These are phyloP conservation scores for Heliconius charithonia DNA, from an alignment of 2,888 invertebrate species.

Conservation along the genomic window DNA sequence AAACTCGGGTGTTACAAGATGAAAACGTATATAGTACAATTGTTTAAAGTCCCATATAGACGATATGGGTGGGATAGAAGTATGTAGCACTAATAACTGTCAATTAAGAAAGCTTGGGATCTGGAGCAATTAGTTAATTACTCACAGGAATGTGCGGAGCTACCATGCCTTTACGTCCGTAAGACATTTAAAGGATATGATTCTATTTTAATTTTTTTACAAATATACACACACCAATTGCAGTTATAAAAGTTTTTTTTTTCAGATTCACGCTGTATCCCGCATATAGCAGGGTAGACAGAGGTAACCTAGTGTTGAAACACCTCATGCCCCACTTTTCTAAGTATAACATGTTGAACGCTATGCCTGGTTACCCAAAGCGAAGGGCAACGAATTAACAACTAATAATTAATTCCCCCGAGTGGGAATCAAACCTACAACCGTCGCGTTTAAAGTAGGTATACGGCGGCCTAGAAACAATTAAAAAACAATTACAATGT, in stretches of 20 bases:
- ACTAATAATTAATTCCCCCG: too few relatives aligned
- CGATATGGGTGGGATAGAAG: constrained; percentile 65
- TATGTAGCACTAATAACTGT: constrained; percentile 78
- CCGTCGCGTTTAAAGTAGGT: too few relatives aligned
- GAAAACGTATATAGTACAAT: not conserved
- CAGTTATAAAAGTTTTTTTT: not conserved
- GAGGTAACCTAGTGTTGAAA: too few relatives aligned
- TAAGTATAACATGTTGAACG: too few relatives aligned
- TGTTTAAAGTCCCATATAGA: constrained; percentile 34
- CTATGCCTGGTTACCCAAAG: too few relatives aligned
- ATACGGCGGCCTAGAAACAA: too few relatives aligned
- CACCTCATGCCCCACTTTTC: too few relatives aligned
- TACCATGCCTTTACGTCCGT: constrained; percentile 38
- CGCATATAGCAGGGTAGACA: too few relatives aligned
- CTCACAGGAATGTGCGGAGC: constrained; percentile 52
- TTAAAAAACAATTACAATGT: not conserved
- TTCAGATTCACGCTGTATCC: too few relatives aligned
- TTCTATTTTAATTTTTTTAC: not conserved
- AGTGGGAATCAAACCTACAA: too few relatives aligned
- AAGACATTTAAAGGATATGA: constrained; percentile 50
- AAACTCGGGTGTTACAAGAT: not conserved
- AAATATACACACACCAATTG: not conserved
- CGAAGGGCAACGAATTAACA: too few relatives aligned
- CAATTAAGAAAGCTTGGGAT: constrained; percentile 79
- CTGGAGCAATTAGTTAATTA: constrained; percentile 62